phyloP scores from a whole-genome alignment of 92 coral and sea anemone genomes.

The Siderastrea siderea region DNA sequence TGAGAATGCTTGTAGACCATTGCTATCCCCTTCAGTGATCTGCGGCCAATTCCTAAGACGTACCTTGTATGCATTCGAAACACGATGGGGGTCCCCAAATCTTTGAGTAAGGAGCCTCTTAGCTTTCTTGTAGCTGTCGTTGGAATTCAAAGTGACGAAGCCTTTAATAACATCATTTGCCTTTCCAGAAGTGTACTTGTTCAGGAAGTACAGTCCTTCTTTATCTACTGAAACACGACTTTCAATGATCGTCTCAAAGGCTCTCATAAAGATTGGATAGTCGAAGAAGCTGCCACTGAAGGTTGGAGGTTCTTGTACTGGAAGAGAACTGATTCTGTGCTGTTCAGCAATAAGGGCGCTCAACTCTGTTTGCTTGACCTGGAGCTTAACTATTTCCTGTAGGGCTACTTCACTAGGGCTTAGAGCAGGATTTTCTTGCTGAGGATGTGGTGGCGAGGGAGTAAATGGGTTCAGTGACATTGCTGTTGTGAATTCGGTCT shows the following conservation, averaged over 20 bases:
- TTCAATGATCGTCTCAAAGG: slow-evolving; percentile 51
- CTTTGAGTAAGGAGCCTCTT: slow-evolving; percentile 33
- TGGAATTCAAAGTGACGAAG: slow-evolving; percentile 28
- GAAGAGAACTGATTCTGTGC: slow-evolving; percentile 54
- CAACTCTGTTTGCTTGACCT: slow-evolving; percentile 57
- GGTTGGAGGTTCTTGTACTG: slow-evolving; percentile 62
- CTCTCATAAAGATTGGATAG: slow-evolving; percentile 45
- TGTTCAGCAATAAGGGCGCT: slow-evolving; percentile 44
- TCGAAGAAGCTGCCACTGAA: slow-evolving; percentile 55
- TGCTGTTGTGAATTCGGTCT: background rate
- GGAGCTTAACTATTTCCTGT: slow-evolving; percentile 55
- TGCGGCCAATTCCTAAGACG: slow-evolving; percentile 15
- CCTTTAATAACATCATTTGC: slow-evolving; percentile 42
- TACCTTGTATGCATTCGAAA: slow-evolving; percentile 21
- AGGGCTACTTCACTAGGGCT: slow-evolving; percentile 19
- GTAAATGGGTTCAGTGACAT: background rate
- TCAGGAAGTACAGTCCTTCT: slow-evolving; percentile 35
- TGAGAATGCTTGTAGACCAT: background rate
- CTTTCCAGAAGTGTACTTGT: slow-evolving; percentile 34
- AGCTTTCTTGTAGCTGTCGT: slow-evolving; percentile 26
- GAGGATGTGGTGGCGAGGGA: too few species aligned
- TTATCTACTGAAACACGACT: slow-evolving; percentile 42
- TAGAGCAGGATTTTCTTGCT: background rate
- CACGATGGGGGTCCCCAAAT: slow-evolving; percentile 39
- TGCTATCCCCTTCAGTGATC: slow-evolving; percentile 6